These are phyloP conservation scores for Nesogale talazaci DNA, from an alignment of 2,113 vertebrate genomes.

Conservation along the genomic window DNA sequence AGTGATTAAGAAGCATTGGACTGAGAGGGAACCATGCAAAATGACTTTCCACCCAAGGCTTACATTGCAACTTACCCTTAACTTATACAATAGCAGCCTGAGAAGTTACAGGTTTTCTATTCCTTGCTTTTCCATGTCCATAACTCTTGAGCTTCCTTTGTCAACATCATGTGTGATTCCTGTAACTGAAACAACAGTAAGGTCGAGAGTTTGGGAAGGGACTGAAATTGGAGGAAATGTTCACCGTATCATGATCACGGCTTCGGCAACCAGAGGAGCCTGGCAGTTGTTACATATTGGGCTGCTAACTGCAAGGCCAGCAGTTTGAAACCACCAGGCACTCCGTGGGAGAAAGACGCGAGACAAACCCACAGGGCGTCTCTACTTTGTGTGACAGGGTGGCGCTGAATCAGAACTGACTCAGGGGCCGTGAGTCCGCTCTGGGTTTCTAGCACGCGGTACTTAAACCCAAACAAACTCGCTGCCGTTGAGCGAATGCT, in stretches of 20 bases:
- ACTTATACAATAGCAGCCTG: background rate
- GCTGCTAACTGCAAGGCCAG: no score
- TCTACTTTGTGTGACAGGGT: no score
- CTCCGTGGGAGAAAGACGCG: no score
- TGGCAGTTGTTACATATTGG: no score
- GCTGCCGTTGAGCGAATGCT: no score
- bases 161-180: constrained; percentile 2
- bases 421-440: no score
- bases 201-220: background rate
- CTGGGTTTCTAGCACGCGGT: no score
- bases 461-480: no score
- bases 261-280: background rate
- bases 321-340: no score
- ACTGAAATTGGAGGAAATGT: background rate
- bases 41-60: background rate
- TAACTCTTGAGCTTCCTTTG: background rate
- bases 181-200: background rate
- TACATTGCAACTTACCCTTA: background rate
- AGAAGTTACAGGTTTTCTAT: background rate
- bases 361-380: no score
- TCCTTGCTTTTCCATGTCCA: background rate
- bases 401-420: no score
- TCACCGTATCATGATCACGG: background rate
- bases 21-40: background rate
- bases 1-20: background rate